Evolutionary conservation across 2,113 vertebrate genomes (phyloP), one percentile per base, ranked within the genome.

Genomic region (Periophthalmus modestus): DNA sequence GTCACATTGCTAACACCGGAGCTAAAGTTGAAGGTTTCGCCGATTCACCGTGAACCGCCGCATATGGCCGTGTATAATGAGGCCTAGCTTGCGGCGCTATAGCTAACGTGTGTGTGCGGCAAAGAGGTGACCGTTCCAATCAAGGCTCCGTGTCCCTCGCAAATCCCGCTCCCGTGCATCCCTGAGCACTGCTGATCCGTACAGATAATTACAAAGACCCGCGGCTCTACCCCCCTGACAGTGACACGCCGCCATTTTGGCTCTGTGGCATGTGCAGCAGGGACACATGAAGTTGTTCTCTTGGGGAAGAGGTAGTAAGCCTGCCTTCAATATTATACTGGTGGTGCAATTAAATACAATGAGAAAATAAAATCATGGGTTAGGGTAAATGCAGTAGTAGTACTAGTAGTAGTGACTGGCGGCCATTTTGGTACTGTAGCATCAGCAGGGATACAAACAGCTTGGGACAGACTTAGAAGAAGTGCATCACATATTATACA

Each of bases 161-260:
- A 84, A 87, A 89, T 86, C 83, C 83, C 83, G 78, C 83, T 78
- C 82, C 79, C 39, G 81, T 70, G 83, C 89, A 88, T 87, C 82
- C 85, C 85, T 87, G 85, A 89, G 90, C 89, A 78, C 85, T 84
- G 82, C 88, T 90, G 90, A 91, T 90, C 90, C 90, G 79, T 55
- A 83, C 83, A 86, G 90, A 90, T 91, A 91, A 91, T 91, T 90
- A 90, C 83, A 89, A 87, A 84, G 85, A 84, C 87, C 81, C 78
- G 13, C 61, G 83, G 74, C 85, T 78, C 89, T 90, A 90, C 82
- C 80, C 68, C 82, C 50, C 54, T 68, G 9, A 73, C 7, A 11
- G 68, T 2, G 10, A 57, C 21, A 2, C 14, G 50, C 50, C 14
- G 66, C 73, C 81, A 58, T 48, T 61, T 69, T 39, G 16, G 61